A percentile compares a stretch with the other conserved stretches of the same genome.
phyloP scores from a whole-genome alignment of 2,888 invertebrate species.

The Ormyrus nitidulus region DNA sequence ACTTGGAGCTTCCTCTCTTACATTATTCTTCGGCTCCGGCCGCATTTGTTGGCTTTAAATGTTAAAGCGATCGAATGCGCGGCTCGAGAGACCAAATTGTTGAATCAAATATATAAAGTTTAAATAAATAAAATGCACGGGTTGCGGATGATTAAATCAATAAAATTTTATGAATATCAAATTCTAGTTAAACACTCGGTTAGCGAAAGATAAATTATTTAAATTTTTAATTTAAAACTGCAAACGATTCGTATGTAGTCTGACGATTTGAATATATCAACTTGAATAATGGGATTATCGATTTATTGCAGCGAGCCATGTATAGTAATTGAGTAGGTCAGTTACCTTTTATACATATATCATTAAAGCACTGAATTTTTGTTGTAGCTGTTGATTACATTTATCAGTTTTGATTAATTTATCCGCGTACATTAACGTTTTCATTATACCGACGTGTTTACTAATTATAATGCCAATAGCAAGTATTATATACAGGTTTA shows the following conservation, averaged over 20 bases:
- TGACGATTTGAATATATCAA: slow-evolving; percentile 38
- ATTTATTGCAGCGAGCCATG: slow-evolving; percentile 26
- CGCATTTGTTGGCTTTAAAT: too few species aligned
- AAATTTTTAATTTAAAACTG: too few species aligned
- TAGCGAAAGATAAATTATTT: neutral
- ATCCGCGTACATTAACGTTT: slow-evolving; percentile 32
- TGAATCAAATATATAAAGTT: neutral
- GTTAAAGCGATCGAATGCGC: too few species aligned
- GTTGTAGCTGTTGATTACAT: slow-evolving; percentile 14
- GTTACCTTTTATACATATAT: slow-evolving; percentile 31
- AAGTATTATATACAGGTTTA: neutral
- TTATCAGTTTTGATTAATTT: neutral
- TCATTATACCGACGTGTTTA: neutral
- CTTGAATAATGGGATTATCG: slow-evolving; percentile 40
- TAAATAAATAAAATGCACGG: neutral
- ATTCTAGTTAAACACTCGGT: neutral
- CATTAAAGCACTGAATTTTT: slow-evolving; percentile 20
- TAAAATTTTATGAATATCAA: neutral
- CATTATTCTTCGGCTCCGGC: neutral
- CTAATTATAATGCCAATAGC: slow-evolving; percentile 12
- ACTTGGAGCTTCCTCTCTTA: neutral
- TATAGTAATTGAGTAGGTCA: slow-evolving; percentile 34
- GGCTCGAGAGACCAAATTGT: neutral
- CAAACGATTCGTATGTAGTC: too few species aligned
- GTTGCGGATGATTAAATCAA: neutral